These are phyloP conservation scores for Drosophila navojoa DNA, from an alignment of 1,140 invertebrate genomes.

Conservation along the genomic window DNA sequence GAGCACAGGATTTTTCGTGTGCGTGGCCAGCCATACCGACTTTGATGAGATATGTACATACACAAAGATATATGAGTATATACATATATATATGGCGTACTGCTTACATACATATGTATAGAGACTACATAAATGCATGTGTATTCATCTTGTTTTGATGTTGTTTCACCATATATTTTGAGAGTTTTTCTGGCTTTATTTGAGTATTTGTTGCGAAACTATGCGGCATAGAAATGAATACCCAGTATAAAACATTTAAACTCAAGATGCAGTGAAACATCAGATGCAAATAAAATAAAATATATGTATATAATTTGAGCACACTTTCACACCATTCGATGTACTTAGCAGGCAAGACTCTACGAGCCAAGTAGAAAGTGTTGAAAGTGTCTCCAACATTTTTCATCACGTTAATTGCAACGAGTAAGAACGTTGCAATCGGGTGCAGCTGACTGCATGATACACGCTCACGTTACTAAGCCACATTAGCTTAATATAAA, in stretches of 20 bases:
- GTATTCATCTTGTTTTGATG: constrained; percentile 9
- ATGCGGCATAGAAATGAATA: too few relatives aligned
- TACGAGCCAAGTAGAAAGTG: background rate
- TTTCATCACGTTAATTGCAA: constrained; percentile 11
- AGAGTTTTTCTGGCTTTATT: background rate
- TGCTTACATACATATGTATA: constrained; percentile 6
- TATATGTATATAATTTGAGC: background rate
- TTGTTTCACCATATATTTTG: constrained; percentile 4
- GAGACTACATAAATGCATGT: background rate
- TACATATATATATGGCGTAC: too few relatives aligned
- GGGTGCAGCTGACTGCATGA: background rate
- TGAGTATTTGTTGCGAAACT: constrained; percentile 12
- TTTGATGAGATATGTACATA: too few relatives aligned
- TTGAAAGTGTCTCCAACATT: constrained; percentile 41
- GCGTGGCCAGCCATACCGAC: constrained; percentile 22
- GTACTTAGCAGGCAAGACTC: too few relatives aligned
- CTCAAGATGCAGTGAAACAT: background rate
- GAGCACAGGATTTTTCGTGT: constrained; percentile 59
- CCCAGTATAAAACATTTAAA: too few relatives aligned
- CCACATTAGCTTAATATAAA: too few relatives aligned
- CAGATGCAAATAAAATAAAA: background rate
- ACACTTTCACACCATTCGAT: background rate
- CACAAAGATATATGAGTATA: too few relatives aligned
- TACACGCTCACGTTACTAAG: too few relatives aligned
- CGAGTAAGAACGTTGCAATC: too few relatives aligned